phyloP scores from a whole-genome alignment of 2,888 invertebrate species.

The Drosophila phalerata region DNA sequence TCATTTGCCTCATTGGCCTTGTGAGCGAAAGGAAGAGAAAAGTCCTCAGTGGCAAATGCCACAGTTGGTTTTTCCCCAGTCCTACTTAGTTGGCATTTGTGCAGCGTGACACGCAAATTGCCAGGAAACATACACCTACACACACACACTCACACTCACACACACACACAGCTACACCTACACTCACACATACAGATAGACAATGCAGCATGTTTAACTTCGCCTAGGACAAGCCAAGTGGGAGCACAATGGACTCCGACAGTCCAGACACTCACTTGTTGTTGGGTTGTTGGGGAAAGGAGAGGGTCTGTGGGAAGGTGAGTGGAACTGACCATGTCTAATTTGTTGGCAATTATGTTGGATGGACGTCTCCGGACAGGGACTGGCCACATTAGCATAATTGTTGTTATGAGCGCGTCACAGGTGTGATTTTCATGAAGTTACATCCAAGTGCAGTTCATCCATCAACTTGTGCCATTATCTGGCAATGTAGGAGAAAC shows the following conservation, averaged over 20 bases:
- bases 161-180: conserved; percentile 40
- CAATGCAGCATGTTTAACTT: conserved; percentile 61
- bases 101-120: conserved; percentile 76
- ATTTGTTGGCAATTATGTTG: conserved; percentile 79
- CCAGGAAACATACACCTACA: conserved; percentile 51
- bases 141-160: conserved; percentile 28
- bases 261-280: conserved; percentile 55
- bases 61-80: conserved; percentile 70
- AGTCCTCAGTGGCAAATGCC: conserved; percentile 47
- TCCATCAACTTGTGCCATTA: conserved; percentile 6
- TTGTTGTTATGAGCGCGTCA: conserved; percentile 67
- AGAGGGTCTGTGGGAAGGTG: not conserved
- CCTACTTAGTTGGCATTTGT: conserved; percentile 43
- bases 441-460: conserved; percentile 1
- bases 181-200: conserved; percentile 24
- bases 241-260: conserved; percentile 53
- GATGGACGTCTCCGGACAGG: conserved; percentile 68
- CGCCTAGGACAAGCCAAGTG: conserved; percentile 55
- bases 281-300: not conserved
- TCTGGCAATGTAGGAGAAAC: not conserved
- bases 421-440: conserved; percentile 55
- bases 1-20: conserved; percentile 71
- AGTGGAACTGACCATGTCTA: conserved; percentile 65
- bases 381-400: conserved; percentile 70
- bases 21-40: conserved; percentile 18